Percentiles rank a stretch among this genome's conserved stretches.
These are phyloP conservation scores for Acanthiza pusilla DNA, from an alignment of 2,797 vertebrate species.

Conservation along the genomic window DNA sequence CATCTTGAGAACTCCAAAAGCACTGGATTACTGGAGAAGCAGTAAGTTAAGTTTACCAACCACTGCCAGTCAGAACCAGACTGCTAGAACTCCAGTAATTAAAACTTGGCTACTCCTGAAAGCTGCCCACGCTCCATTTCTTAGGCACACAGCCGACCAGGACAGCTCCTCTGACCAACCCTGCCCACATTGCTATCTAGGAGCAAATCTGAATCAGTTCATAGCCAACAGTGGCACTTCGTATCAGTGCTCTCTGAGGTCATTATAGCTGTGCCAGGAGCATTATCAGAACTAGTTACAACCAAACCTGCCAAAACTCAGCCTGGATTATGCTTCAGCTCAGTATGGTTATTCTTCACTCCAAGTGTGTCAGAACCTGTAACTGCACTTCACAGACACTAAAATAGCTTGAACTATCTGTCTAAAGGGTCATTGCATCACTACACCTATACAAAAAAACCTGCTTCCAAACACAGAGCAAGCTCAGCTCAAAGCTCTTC, in stretches of 20 bases:
- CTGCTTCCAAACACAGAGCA: background rate
- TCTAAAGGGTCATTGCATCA: background rate
- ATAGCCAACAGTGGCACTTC: background rate
- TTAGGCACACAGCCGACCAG: background rate
- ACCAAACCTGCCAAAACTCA: background rate
- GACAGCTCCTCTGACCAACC: background rate
- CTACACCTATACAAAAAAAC: background rate
- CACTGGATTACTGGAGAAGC: background rate
- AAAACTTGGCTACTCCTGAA: background rate
- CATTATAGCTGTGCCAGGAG: background rate
- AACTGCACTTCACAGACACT: background rate
- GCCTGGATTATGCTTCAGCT: background rate
- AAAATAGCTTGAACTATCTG: background rate
- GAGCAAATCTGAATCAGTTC: background rate
- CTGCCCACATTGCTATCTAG: background rate
- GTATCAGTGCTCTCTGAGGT: background rate
- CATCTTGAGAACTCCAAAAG: background rate
- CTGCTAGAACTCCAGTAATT: background rate
- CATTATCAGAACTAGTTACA: background rate
- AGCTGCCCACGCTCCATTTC: background rate
- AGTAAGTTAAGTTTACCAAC: background rate
- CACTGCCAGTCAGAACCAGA: background rate
- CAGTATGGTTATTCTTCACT: accelerated
- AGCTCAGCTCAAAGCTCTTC: background rate
- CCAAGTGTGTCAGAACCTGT: background rate